Conservation (phyloP, 2,888 invertebrate genomes). For the Troglohyphantes excavatus region DNA sequence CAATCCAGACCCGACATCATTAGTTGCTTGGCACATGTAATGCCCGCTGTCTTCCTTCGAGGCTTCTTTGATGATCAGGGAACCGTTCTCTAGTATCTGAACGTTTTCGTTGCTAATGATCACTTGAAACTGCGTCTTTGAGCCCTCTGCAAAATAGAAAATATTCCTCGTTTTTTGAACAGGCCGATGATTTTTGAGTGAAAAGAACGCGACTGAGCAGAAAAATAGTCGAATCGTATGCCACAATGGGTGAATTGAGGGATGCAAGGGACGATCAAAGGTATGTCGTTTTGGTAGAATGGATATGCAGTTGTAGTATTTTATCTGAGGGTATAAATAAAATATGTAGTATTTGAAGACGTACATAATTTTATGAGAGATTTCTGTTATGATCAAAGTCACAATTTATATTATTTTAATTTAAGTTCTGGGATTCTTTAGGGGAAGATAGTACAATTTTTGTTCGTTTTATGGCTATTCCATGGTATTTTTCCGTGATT, state of each 20-base stretch:
- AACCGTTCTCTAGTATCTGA: slow-evolving; percentile 80
- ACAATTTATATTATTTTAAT: no score
- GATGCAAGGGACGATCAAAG: not conserved
- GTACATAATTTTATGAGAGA: no score
- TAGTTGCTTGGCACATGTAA: slow-evolving; percentile 80
- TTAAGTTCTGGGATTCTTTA: no score
- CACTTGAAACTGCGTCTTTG: slow-evolving; percentile 79
- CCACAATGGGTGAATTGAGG: not conserved
- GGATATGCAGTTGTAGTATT: not conserved
- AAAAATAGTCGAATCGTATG: not conserved
- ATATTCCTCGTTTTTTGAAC: not conserved
- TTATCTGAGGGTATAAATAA: not conserved
- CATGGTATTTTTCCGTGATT: no score
- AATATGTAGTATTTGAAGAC: no score
- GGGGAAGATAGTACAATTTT: no score
- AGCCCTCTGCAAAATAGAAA: slow-evolving; percentile 59
- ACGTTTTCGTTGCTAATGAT: slow-evolving; percentile 80
- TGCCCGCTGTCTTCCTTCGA: slow-evolving; percentile 79
- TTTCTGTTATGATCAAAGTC: no score
- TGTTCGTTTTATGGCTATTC: no score
- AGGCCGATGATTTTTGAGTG: not conserved
- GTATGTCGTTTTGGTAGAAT: not conserved
- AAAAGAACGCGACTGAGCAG: not conserved
- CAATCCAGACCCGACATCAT: slow-evolving; percentile 80
- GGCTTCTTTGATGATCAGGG: slow-evolving; percentile 80